Percentiles rank a stretch among this genome's conserved stretches.
Conservation (phyloP, 2,888 invertebrate species). For the Drosophila niveifrons region DNA sequence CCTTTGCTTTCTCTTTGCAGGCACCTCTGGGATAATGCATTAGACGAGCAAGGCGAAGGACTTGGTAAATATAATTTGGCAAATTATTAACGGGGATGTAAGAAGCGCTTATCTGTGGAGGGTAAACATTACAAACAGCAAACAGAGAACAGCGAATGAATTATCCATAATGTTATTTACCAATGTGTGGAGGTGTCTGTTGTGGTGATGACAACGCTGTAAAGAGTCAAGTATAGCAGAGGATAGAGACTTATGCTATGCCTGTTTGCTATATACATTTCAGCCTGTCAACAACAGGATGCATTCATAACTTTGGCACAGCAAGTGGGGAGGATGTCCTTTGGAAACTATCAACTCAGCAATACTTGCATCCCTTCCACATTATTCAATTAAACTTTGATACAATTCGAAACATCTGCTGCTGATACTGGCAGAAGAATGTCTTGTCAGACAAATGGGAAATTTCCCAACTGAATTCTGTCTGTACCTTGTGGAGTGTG, state of each 20-base stretch:
- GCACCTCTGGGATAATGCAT: constrained; percentile 33
- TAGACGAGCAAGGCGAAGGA: constrained; percentile 27
- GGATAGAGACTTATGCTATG: constrained; percentile 27
- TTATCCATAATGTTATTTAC: constrained; percentile 36
- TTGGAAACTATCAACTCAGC: not conserved
- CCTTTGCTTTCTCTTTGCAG: constrained; percentile 37
- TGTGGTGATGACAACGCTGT: constrained; percentile 2
- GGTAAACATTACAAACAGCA: constrained; percentile 22
- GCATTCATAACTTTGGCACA: constrained; percentile 5
- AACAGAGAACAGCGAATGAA: constrained; percentile 31
- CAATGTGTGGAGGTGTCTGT: not conserved
- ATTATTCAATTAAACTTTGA: constrained; percentile 18
- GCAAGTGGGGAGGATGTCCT: not conserved
- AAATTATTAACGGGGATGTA: constrained; percentile 15
- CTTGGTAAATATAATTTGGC: constrained; percentile 40
- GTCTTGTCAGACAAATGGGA: constrained; percentile 21
- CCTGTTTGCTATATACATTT: constrained; percentile 7
- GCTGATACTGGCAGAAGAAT: constrained; percentile 8
- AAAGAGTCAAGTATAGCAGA: constrained; percentile 30
- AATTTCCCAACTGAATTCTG: constrained; percentile 15
- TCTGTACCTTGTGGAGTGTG: constrained; percentile 8
- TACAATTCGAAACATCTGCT: constrained; percentile 21
- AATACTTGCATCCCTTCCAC: not conserved
- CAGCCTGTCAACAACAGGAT: constrained; percentile 27
- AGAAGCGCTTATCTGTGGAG: constrained; percentile 4